A percentile compares a stretch with the other conserved stretches of the same genome.
phyloP scores from a whole-genome alignment of 2,113 vertebrate species.

The Hirundichthys speculiger region DNA sequence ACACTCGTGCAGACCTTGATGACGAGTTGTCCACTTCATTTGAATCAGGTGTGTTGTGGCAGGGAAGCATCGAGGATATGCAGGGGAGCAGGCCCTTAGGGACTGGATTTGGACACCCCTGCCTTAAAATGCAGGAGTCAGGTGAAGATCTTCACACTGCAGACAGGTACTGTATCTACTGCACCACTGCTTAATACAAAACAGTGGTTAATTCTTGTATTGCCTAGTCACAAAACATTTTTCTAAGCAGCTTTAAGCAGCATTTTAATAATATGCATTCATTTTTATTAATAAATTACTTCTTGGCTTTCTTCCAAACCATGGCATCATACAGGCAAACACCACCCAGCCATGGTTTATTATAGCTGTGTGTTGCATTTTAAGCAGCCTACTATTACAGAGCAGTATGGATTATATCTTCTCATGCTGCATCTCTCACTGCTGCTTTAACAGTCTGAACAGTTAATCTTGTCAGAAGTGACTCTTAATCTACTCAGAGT shows the following conservation, averaged over 20 bases:
- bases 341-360: slow-evolving; percentile 3
- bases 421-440: slow-evolving; percentile 24
- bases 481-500: slow-evolving; percentile 46
- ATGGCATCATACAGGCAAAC: slow-evolving; percentile 26
- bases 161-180: slow-evolving; percentile 2
- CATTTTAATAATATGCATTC: slow-evolving; percentile 44
- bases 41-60: too few species aligned
- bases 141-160: slow-evolving; percentile 4
- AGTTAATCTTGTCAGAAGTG: slow-evolving; percentile 61
- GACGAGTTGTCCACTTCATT: too few species aligned
- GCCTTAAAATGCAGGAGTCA: too few species aligned
- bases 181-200: neutral
- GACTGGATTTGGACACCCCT: too few species aligned
- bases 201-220: neutral
- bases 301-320: slow-evolving; percentile 20
- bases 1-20: too few species aligned
- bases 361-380: neutral
- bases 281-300: neutral
- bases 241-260: slow-evolving; percentile 30
- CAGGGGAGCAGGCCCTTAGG: too few species aligned
- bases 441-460: slow-evolving; percentile 45
- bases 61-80: too few species aligned
- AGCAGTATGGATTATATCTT: slow-evolving; percentile 23
- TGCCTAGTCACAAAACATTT: slow-evolving; percentile 14
- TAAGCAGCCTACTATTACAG: slow-evolving; percentile 12